These are phyloP conservation scores for Xyrichtys novacula DNA, from an alignment of 2,797 vertebrate genomes.

Conservation along the genomic window DNA sequence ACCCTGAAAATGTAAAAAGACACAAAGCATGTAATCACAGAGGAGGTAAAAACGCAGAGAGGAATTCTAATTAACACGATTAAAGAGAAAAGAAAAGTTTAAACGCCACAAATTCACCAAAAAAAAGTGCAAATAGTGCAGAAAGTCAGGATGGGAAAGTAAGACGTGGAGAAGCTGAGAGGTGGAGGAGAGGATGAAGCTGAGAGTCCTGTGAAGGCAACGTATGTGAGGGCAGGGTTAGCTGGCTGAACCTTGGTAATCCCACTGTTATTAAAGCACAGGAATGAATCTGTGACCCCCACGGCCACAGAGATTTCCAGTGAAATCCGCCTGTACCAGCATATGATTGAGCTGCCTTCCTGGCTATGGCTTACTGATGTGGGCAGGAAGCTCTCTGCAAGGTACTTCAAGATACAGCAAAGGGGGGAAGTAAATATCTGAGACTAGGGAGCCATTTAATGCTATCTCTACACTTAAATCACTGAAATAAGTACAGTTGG, in stretches of 20 bases:
- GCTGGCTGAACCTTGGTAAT: constrained; percentile 71
- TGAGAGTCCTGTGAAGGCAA: constrained; percentile 43
- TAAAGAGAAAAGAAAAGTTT: neutral
- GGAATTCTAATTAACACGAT: constrained; percentile 17
- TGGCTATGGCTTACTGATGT: neutral
- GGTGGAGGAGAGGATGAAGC: constrained; percentile 20
- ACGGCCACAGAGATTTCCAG: constrained; percentile 62
- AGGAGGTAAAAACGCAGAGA: neutral
- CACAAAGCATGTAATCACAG: constrained; percentile 7
- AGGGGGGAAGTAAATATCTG: constrained; percentile 7
- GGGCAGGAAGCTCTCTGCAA: constrained; percentile 5
- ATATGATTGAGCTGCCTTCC: constrained; percentile 38
- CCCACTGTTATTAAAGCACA: constrained; percentile 71
- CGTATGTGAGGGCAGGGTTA: constrained; percentile 45
- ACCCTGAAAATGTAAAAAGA: constrained; percentile 26
- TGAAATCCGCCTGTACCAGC: constrained; percentile 55
- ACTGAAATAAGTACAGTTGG: too few relatives aligned
- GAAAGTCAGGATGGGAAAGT: neutral
- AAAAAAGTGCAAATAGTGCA: constrained; percentile 17
- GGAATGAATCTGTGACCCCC: constrained; percentile 63
- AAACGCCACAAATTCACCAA: neutral
- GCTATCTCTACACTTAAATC: too few relatives aligned
- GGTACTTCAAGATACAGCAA: constrained; percentile 27
- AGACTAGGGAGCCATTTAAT: too few relatives aligned
- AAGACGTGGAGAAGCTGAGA: constrained; percentile 13